phyloP scores from a whole-genome alignment of 1,140 invertebrate species.

The Pygmarrhopalites habei region DNA sequence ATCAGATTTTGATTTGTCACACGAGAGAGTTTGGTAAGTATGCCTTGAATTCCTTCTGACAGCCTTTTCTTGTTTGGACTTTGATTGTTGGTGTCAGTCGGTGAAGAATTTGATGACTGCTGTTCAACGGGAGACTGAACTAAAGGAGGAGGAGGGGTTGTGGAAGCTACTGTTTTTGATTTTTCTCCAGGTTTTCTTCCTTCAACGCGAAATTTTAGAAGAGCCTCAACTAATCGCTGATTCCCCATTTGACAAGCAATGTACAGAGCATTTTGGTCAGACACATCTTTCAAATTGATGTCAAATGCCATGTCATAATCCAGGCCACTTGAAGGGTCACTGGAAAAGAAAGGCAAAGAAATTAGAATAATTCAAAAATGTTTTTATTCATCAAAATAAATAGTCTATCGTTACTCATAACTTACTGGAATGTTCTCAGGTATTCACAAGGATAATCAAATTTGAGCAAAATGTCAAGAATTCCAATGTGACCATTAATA shows the following conservation, averaged over 20 bases:
- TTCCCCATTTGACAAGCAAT: conserved; percentile 78
- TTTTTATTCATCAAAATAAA: not conserved
- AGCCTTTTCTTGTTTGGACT: conserved; percentile 61
- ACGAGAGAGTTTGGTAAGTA: conserved; percentile 64
- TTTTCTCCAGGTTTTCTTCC: conserved; percentile 51
- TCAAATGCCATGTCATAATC: conserved; percentile 83
- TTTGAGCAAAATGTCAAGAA: conserved; percentile 70
- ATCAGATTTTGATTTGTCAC: conserved; percentile 35
- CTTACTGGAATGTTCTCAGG: conserved; percentile 56
- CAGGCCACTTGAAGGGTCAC: conserved; percentile 13
- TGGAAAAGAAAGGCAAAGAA: conserved; percentile 3
- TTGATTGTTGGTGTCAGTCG: conserved; percentile 41
- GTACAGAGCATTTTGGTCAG: conserved; percentile 82
- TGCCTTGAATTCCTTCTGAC: conserved; percentile 76
- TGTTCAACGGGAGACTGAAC: not conserved
- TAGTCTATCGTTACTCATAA: not conserved
- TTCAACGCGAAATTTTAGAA: conserved; percentile 66
- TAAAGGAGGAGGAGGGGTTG: too few species aligned
- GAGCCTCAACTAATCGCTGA: conserved; percentile 64
- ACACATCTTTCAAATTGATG: conserved; percentile 79
- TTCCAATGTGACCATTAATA: conserved; percentile 71
- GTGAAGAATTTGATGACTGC: conserved; percentile 16
- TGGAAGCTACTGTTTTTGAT: not conserved
- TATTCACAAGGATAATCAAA: conserved; percentile 71
- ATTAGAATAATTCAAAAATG: not conserved